These are phyloP conservation scores for Fregetta grallaria DNA, from an alignment of 2,113 vertebrate genomes.

Conservation along the genomic window DNA sequence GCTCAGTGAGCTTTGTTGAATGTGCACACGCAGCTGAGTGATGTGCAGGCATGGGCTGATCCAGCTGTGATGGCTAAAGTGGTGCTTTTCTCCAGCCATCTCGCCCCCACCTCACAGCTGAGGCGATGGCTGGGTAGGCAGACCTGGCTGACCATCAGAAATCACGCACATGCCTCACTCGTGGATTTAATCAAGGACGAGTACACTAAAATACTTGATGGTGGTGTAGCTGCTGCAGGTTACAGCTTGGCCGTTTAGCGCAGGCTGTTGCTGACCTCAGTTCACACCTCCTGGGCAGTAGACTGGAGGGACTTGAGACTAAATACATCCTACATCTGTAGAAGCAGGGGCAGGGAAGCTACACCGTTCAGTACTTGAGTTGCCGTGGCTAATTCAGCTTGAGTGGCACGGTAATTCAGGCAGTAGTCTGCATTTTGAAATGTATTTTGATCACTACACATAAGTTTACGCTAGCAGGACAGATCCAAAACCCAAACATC, in stretches of 20 bases:
- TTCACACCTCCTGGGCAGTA: not conserved
- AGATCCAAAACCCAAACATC: not conserved
- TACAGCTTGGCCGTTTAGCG: rapidly evolving
- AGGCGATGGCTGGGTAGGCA: not conserved
- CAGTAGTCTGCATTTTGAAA: not conserved
- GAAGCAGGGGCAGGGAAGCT: not conserved
- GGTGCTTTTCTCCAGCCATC: not conserved
- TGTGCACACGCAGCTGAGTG: not conserved
- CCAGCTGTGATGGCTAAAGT: not conserved
- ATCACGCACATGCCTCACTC: rapidly evolving
- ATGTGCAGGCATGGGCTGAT: not conserved
- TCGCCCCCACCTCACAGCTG: rapidly evolving
- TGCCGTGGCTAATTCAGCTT: not conserved
- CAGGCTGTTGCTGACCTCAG: not conserved
- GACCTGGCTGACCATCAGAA: not conserved
- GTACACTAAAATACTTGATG: not conserved
- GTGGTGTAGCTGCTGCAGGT: not conserved
- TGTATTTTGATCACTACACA: not conserved
- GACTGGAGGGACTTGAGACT: not conserved
- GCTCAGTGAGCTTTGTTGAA: not conserved
- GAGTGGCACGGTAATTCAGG: not conserved
- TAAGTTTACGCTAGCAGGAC: not conserved
- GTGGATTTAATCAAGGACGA: not conserved
- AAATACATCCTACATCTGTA: not conserved
- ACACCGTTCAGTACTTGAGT: not conserved